A percentile compares a stretch with the other conserved stretches of the same genome.
Evolutionary conservation across 2,113 vertebrate genomes (phyloP).

Genomic region (Aleadryas rufinucha): DNA sequence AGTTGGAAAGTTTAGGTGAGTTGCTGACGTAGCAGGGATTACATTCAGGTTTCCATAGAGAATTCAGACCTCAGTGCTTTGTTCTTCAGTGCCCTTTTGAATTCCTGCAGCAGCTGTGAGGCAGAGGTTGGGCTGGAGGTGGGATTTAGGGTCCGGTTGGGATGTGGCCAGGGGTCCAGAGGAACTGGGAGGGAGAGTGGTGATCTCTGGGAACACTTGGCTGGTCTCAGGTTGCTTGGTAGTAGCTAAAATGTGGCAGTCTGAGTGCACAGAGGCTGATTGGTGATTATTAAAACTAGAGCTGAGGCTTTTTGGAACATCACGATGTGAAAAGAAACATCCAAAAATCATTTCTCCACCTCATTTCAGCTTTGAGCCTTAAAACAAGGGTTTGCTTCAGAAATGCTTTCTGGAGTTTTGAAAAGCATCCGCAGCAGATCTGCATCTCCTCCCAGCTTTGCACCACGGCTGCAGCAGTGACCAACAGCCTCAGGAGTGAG

Average conservation of each 20-base stretch:
- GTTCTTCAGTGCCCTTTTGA: slow-evolving; percentile 2
- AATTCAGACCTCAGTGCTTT: not conserved
- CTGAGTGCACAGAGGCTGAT: not conserved
- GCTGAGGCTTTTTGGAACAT: not conserved
- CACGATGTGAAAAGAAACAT: not conserved
- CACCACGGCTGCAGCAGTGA: not conserved
- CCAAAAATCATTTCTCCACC: not conserved
- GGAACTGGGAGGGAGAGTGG: not conserved
- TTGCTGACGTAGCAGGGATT: not conserved
- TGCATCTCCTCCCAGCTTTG: not conserved
- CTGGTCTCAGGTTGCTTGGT: not conserved
- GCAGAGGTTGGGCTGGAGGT: not conserved
- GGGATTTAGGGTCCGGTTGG: not conserved
- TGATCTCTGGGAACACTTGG: not conserved
- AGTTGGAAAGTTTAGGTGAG: not conserved
- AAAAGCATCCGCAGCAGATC: not conserved
- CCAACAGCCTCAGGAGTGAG: not conserved
- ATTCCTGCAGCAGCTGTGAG: not conserved
- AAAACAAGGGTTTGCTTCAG: not conserved
- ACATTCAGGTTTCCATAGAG: slow-evolving; percentile 8
- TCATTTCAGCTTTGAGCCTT: not conserved
- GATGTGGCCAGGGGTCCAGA: not conserved
- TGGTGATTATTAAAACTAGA: not conserved
- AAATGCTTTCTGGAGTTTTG: not conserved
- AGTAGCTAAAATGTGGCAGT: not conserved